Base-by-base conservation (phyloP, 2,113 vertebrate genomes). In the Camelus dromedarius region DNA sequence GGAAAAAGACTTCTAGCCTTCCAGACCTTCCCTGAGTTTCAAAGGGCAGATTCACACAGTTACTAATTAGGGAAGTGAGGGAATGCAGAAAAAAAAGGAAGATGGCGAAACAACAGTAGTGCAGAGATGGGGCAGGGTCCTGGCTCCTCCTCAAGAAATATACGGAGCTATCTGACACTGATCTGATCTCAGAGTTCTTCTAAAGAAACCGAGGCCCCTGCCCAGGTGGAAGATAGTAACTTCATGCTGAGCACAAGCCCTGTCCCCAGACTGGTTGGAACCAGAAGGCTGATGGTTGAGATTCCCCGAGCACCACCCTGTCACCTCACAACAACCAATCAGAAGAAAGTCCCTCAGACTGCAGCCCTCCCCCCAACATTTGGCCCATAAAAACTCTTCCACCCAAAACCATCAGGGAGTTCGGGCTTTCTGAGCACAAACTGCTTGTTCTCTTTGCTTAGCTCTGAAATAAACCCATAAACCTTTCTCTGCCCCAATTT, bases 321-420 rank as follows among this genome's bases (percentile, higher is more conserved):
- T 54, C 5, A 35, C 12, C 0, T 0, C 32, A 19, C 75, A 54
- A 6, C 22, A n/a, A 8, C 50, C 32, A 35, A 24, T 24, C 32
- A 35, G 75, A 35, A 54, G 50, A 14, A 79, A 79, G 50, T 22
- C 75, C 54, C 20, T 14, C 50, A 15, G 19, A 11, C 22, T 13
- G 32, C 3, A 4, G 50, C 32, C 14, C 32, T 54, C 6, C 76
- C 32, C 20, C 4, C 22, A 10, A 8, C 54, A 46, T 24, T 35
- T 54, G 22, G 50, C 50, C n/a, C 35, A 52, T 35, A 79, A 54
- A 79, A 79, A 8, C 13, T n/a, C 50, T 38, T 24, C 76, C 20
- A 42, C 76, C 56, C 32, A 38, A 79, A 79, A 35, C 76, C 12
- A 79, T 26, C 12, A 15, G 52, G 54, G 52, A 79, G n/a, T 79